Conservation (phyloP, 2,888 invertebrate genomes). For the Cotesia congregata region DNA sequence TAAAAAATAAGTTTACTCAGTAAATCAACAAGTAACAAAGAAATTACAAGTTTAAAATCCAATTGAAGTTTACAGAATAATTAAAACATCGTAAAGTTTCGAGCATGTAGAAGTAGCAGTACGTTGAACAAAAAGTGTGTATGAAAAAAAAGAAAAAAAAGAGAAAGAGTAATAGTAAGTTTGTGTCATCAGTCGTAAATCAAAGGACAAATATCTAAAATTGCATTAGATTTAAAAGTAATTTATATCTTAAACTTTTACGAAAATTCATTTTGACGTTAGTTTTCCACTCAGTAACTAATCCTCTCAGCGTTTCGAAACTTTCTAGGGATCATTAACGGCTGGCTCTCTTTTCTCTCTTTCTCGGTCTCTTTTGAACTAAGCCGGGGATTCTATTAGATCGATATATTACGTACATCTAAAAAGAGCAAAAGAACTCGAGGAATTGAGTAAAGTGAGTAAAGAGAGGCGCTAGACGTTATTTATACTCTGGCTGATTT, state of each 20-base stretch:
- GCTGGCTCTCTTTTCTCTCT: not conserved
- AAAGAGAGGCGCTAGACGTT: conserved; percentile 46
- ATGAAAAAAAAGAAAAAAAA: not conserved
- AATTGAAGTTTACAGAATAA: not conserved
- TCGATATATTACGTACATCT: conserved; percentile 31
- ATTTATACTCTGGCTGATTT: conserved; percentile 58
- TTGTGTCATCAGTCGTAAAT: not conserved
- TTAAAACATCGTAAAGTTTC: not conserved
- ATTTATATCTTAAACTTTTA: conserved; percentile 4
- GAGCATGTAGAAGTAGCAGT: no score
- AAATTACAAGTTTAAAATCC: not conserved
- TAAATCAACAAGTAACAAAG: not conserved
- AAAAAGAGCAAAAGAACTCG: not conserved
- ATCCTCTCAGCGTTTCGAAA: conserved; percentile 27
- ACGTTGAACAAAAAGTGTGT: no score
- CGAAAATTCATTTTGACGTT: conserved; percentile 39
- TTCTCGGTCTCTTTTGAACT: not conserved
- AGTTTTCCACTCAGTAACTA: conserved; percentile 36
- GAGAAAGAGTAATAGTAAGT: conserved; percentile 11
- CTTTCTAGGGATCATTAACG: conserved; percentile 37
- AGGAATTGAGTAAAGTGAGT: not conserved
- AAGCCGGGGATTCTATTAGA: conserved; percentile 35
- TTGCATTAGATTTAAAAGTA: conserved; percentile 7
- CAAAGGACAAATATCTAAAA: conserved; percentile 13
- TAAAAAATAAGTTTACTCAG: not conserved